Conservation (phyloP, 2,888 invertebrate species). For the Dynastes grantii region DNA sequence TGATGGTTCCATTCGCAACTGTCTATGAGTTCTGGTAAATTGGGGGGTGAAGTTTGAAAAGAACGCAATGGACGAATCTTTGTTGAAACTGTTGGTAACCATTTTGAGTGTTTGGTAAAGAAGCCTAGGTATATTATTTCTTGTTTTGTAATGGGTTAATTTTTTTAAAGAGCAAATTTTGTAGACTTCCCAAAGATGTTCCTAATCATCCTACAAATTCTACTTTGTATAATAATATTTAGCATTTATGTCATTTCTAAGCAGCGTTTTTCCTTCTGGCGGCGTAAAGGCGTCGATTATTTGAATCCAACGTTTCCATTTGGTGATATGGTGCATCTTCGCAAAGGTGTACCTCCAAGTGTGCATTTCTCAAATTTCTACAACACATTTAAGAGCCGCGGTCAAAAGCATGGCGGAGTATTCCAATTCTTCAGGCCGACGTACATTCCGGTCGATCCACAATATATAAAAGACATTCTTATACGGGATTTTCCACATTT, state of each 20-base stretch:
- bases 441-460: conserved; percentile 53
- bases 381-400: conserved; percentile 23
- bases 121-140: neutral
- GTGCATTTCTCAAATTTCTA: conserved; percentile 30
- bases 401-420: conserved; percentile 51
- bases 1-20: neutral
- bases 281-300: conserved; percentile 46
- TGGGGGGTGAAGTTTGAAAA: neutral
- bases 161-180: neutral
- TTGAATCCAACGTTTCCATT: conserved; percentile 53
- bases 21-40: neutral
- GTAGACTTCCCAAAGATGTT: neutral
- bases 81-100: neutral
- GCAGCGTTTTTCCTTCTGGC: conserved; percentile 47
- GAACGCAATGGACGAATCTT: neutral
- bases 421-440: conserved; percentile 50
- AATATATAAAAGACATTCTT: conserved; percentile 68
- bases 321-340: conserved; percentile 25
- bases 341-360: neutral
- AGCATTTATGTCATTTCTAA: conserved; percentile 21
- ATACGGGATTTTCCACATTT: conserved; percentile 76
- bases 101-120: neutral
- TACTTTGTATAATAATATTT: neutral
- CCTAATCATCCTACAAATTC: neutral
- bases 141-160: too few species aligned